Conservation (phyloP, 2,797 vertebrate genomes). For the Myripristis jacobus region DNA sequence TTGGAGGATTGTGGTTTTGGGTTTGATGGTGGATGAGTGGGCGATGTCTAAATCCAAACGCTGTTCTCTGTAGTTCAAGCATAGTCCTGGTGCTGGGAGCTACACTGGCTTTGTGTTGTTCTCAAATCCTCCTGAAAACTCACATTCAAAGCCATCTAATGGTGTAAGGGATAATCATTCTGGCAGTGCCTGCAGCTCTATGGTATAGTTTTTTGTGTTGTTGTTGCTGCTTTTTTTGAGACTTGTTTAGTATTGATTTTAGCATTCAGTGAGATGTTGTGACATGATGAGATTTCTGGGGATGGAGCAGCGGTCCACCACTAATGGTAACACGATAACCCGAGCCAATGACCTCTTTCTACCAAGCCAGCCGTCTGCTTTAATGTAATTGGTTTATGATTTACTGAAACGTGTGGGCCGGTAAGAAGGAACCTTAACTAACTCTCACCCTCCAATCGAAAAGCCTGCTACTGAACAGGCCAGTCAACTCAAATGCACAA, state of each 20-base stretch:
- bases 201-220: neutral
- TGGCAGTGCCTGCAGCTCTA: neutral
- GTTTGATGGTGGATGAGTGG: constrained; percentile 1
- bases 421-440: constrained; percentile 29
- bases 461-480: constrained; percentile 12
- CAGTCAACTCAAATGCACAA: constrained; percentile 10
- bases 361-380: constrained; percentile 29
- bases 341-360: constrained; percentile 35
- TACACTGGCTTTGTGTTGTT: neutral
- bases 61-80: neutral
- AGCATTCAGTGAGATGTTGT: constrained; percentile 31
- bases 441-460: constrained; percentile 29
- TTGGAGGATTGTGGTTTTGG: constrained; percentile 1
- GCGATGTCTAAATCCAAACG: neutral
- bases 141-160: constrained; percentile 25
- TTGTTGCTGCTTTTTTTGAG: neutral
- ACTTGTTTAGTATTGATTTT: constrained; percentile 61
- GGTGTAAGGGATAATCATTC: constrained; percentile 37
- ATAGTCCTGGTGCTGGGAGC: neutral
- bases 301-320: constrained; percentile 39
- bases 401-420: constrained; percentile 60
- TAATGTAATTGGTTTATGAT: constrained; percentile 71
- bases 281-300: constrained; percentile 43
- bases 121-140: constrained; percentile 10
- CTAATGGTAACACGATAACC: constrained; percentile 65